phyloP scores from a whole-genome alignment of 2,113 vertebrate species.

The Jacana jacana region DNA sequence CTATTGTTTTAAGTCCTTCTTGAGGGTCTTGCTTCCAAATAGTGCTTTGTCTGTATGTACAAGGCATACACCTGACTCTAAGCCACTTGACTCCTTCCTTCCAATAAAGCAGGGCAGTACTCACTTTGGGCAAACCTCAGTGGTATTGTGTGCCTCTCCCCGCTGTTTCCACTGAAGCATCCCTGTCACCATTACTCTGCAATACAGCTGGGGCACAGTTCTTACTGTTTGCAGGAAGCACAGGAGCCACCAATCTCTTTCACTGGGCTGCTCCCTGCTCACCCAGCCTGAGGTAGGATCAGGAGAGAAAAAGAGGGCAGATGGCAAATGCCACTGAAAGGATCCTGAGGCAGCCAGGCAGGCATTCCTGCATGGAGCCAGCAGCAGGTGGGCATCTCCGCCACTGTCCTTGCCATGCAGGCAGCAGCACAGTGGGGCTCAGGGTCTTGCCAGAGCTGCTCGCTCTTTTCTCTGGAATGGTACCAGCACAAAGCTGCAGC shows the following conservation, averaged over 20 bases:
- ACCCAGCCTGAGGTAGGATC: not conserved
- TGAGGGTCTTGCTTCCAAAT: not conserved
- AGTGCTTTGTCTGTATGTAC: not conserved
- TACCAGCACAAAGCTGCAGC: conserved; percentile 16
- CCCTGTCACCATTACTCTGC: not conserved
- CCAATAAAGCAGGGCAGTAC: not conserved
- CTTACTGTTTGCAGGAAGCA: not conserved
- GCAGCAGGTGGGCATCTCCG: rapidly evolving
- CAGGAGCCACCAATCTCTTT: not conserved
- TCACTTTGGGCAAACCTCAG: not conserved
- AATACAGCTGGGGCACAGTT: not conserved
- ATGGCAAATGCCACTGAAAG: not conserved
- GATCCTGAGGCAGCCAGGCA: not conserved
- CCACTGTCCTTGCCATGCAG: not conserved
- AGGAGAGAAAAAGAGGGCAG: not conserved
- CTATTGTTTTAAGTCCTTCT: not conserved
- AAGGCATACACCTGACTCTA: not conserved
- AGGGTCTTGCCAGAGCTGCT: not conserved
- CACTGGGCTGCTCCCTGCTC: not conserved
- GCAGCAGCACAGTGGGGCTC: not conserved
- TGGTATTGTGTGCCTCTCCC: not conserved
- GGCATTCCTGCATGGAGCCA: not conserved
- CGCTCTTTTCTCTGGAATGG: not conserved
- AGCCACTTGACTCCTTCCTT: not conserved
- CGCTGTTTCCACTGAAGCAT: not conserved